These are phyloP conservation scores for Myxocyprinus asiaticus DNA, from an alignment of 2,113 vertebrate genomes.

Conservation along the genomic window DNA sequence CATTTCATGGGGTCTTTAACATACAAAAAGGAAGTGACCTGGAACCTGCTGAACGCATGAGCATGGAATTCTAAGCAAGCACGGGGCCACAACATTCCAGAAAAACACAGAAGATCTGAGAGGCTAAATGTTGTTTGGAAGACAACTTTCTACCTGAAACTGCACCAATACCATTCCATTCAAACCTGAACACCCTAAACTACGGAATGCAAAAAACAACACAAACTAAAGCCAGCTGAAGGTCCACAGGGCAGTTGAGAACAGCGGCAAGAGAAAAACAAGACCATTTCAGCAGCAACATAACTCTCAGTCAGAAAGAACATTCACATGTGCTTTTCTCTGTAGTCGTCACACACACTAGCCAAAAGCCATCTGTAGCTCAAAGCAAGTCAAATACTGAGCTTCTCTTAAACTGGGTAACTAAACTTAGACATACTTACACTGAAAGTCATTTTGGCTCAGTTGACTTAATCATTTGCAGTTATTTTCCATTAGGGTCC, in stretches of 20 bases:
- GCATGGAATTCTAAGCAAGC: not conserved
- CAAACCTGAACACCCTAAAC: too few relatives aligned
- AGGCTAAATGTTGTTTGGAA: too few relatives aligned
- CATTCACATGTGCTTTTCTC: not conserved
- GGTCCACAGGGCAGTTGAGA: too few relatives aligned
- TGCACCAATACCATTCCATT: too few relatives aligned
- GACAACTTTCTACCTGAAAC: too few relatives aligned
- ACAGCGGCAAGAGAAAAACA: too few relatives aligned
- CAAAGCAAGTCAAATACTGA: not conserved
- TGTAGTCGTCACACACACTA: not conserved
- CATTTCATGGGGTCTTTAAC: not conserved
- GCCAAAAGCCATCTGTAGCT: not conserved
- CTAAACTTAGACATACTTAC: not conserved
- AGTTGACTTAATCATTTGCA: constrained; percentile 1
- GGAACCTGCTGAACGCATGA: not conserved
- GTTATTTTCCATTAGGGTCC: constrained; percentile 4
- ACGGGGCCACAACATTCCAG: not conserved
- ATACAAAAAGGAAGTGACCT: not conserved
- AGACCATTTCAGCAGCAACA: too few relatives aligned
- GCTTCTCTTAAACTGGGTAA: not conserved
- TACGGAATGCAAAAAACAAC: too few relatives aligned
- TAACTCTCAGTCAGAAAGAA: too few relatives aligned
- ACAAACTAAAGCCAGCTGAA: too few relatives aligned
- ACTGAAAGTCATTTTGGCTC: not conserved
- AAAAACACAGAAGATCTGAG: not conserved